phyloP scores from a whole-genome alignment of 2,888 invertebrate genomes.

The Bruchidius siliquastri region DNA sequence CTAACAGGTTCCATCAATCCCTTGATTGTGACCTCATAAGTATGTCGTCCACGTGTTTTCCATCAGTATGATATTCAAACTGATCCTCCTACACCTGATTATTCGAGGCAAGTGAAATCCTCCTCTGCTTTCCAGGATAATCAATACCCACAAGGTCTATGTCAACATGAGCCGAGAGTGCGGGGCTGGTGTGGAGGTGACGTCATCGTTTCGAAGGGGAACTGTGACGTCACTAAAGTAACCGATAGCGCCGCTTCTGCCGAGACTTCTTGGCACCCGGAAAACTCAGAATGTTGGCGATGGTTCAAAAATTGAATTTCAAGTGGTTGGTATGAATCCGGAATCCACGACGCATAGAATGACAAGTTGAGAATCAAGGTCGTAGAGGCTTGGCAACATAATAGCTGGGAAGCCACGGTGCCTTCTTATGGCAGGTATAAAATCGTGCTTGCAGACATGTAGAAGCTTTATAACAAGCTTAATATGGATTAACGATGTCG shows the following conservation, averaged over 20 bases:
- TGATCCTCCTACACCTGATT: background rate
- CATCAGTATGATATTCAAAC: background rate
- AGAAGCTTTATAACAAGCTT: no score
- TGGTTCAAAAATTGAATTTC: background rate
- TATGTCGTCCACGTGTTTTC: background rate
- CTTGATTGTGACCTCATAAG: background rate
- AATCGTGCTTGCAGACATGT: no score
- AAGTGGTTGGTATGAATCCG: no score
- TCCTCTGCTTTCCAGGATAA: background rate
- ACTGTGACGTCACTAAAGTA: background rate
- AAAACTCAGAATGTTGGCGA: background rate
- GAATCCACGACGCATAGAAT: no score
- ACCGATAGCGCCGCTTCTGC: background rate
- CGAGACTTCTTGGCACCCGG: background rate
- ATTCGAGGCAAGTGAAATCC: background rate
- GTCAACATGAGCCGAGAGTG: background rate
- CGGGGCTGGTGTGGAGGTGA: background rate
- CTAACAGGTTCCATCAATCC: no score
- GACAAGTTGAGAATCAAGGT: no score
- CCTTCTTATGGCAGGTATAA: no score
- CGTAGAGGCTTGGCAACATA: no score
- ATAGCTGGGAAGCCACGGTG: no score
- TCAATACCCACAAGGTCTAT: background rate
- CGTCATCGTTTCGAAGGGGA: background rate
- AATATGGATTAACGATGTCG: no score